phyloP scores from a whole-genome alignment of 1,140 invertebrate species.

The Rhagoletis zephyria region DNA sequence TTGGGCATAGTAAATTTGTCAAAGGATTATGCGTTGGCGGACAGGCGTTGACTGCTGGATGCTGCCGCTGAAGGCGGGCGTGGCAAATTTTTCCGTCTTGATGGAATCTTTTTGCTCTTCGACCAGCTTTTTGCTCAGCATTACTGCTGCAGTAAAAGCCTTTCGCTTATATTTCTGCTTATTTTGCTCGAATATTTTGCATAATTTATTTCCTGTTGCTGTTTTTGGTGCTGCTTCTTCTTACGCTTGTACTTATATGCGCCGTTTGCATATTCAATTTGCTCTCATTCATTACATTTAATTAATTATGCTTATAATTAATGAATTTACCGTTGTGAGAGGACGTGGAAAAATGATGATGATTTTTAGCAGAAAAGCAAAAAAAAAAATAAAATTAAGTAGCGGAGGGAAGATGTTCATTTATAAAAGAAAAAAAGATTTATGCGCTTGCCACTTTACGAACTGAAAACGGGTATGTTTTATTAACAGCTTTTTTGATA shows the following conservation, averaged over 20 bases:
- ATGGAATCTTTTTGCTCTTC: not conserved
- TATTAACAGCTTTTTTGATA: too few relatives aligned
- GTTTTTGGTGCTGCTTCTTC: not conserved
- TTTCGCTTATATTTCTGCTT: not conserved
- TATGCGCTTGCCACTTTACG: too few relatives aligned
- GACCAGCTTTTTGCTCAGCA: not conserved
- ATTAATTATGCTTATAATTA: constrained; percentile 48
- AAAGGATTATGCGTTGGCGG: constrained; percentile 41
- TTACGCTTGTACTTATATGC: not conserved
- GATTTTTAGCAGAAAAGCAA: not conserved
- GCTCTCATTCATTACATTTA: constrained; percentile 42
- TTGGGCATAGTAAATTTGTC: constrained; percentile 36
- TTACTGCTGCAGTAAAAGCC: not conserved
- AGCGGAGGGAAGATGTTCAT: too few relatives aligned
- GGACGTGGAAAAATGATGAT: constrained; percentile 43
- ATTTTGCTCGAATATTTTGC: not conserved
- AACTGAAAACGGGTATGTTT: too few relatives aligned
- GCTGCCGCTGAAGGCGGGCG: constrained; percentile 18
- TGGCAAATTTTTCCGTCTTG: not conserved
- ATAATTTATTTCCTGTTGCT: not conserved
- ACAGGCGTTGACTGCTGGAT: not conserved
- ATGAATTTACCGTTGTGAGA: constrained; percentile 10
- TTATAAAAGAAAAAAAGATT: too few relatives aligned
- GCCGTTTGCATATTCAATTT: constrained; percentile 11
- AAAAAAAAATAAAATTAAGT: not conserved